phyloP scores from a whole-genome alignment of 1,140 invertebrate species.

The Eriocheir sinensis region DNA sequence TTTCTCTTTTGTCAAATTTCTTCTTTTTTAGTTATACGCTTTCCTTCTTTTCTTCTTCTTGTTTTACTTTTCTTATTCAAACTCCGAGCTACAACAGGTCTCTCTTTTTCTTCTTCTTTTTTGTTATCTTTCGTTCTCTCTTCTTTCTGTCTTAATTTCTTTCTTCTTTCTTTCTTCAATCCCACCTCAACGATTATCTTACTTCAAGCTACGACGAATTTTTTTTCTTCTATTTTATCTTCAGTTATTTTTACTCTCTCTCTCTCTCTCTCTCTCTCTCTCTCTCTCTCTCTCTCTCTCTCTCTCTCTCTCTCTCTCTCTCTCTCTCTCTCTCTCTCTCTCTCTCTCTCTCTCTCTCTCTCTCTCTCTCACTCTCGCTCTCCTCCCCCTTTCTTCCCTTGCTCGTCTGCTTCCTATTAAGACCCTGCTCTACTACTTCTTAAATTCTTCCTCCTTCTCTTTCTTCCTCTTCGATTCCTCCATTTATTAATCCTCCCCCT shows the following conservation, averaged over 20 bases:
- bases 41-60: neutral
- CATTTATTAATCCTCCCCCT: too few species aligned
- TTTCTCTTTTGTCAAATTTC: neutral
- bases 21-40: neutral
- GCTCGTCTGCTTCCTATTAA: neutral
- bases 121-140: neutral
- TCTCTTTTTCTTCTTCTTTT: neutral
- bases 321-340: slow-evolving; percentile 22
- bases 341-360: neutral
- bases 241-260: neutral
- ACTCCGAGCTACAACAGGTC: neutral
- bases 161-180: too few species aligned
- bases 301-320: neutral
- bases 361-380: neutral
- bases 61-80: too few species aligned
- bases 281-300: neutral
- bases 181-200: neutral
- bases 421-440: neutral
- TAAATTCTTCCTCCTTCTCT: neutral
- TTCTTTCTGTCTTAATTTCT: neutral
- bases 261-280: neutral
- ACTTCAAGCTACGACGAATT: neutral
- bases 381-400: neutral
- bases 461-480: too few species aligned
- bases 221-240: neutral